A percentile compares a stretch with the other conserved stretches of the same genome.
Evolutionary conservation across 2,797 vertebrate species (phyloP).

Genomic region (Onychomys leucogaster): DNA sequence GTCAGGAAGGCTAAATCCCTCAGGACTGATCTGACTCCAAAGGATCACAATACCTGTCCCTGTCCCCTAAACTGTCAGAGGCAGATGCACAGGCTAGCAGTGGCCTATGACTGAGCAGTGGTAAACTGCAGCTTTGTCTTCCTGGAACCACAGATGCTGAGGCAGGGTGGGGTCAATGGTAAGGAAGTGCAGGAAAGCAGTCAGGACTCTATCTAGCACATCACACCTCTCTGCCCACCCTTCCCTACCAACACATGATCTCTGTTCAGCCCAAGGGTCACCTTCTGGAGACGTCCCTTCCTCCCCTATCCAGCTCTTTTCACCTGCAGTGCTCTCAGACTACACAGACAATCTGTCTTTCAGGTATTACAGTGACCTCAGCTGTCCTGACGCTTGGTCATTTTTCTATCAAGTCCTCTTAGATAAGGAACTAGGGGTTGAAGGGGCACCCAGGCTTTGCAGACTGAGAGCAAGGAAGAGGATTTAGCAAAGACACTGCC

Average conservation of each 20-base stretch:
- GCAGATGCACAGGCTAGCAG: neutral
- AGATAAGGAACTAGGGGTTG: neutral
- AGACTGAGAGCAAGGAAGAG: no score
- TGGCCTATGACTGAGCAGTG: neutral
- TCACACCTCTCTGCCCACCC: neutral
- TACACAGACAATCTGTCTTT: no score
- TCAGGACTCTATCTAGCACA: neutral
- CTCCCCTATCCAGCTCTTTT: neutral
- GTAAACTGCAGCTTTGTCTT: no score
- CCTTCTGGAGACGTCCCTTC: neutral
- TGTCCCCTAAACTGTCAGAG: neutral
- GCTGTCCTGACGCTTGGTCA: neutral
- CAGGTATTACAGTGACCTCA: neutral
- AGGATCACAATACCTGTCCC: neutral
- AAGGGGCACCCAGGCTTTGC: neutral
- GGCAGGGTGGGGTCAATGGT: neutral
- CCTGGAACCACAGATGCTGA: fast-evolving
- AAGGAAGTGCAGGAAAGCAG: neutral
- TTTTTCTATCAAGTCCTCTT: neutral
- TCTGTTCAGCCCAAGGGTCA: neutral
- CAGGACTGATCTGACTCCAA: neutral
- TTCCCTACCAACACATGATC: neutral
- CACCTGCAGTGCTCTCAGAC: neutral
- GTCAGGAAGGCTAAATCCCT: neutral
- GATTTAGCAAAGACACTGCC: neutral